phyloP scores from a whole-genome alignment of 2,888 invertebrate genomes.

The Cecidostiba fungosa region DNA sequence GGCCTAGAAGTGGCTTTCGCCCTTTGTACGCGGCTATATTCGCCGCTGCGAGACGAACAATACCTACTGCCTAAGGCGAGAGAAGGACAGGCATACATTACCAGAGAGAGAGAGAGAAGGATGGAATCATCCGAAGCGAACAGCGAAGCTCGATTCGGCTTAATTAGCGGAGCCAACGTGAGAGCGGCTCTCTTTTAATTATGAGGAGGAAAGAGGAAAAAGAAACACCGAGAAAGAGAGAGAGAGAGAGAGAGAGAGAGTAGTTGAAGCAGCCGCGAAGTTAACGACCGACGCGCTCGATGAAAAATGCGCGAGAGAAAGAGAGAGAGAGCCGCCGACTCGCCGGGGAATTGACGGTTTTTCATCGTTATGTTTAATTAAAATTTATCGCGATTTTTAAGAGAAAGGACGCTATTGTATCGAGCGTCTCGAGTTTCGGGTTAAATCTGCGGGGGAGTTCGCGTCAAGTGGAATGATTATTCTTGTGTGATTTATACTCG shows the following conservation, averaged over 20 bases:
- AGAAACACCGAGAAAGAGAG: not conserved
- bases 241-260: not conserved
- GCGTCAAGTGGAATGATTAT: not conserved
- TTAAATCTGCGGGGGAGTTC: not conserved
- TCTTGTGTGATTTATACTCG: not conserved
- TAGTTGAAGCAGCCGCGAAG: not conserved
- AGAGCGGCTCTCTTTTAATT: constrained; percentile 34
- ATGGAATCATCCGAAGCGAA: constrained; percentile 20
- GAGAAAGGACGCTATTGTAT: not conserved
- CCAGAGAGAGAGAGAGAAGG: not conserved
- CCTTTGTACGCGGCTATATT: not conserved
- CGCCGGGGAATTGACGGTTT: constrained; percentile 31
- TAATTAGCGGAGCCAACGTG: constrained; percentile 35
- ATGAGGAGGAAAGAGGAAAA: constrained; percentile 3
- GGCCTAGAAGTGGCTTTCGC: constrained; percentile 21
- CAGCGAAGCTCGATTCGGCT: constrained; percentile 39
- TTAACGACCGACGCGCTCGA: constrained; percentile 34
- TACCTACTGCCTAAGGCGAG: not conserved
- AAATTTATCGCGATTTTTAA: constrained; percentile 24
- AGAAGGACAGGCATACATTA: not conserved
- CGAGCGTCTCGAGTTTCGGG: not conserved
- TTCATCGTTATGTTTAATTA: constrained; percentile 48
- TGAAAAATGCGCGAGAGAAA: constrained; percentile 14
- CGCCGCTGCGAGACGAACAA: not conserved
- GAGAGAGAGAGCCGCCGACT: not conserved